Evolutionary conservation across 2,888 invertebrate species (phyloP).

Genomic region (Limnephilus lunatus): DNA sequence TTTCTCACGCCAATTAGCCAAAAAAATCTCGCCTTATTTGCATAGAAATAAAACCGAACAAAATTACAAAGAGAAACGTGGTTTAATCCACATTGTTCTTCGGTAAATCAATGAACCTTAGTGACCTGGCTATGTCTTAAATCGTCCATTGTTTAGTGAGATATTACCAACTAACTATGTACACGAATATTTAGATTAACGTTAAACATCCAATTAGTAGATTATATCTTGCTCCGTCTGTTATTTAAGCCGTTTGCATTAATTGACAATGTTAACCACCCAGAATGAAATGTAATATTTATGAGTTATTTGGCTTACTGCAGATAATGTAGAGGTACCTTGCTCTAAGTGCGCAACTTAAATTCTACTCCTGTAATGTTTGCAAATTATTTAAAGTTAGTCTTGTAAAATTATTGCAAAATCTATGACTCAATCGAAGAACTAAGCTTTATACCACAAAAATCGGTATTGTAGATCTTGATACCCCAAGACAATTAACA

Average conservation of each 20-base stretch:
- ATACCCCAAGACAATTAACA: too few relatives aligned
- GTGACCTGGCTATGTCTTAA: neutral
- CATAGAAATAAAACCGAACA: neutral
- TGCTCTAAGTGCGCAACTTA: too few relatives aligned
- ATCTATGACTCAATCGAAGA: too few relatives aligned
- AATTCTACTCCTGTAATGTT: too few relatives aligned
- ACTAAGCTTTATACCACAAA: too few relatives aligned
- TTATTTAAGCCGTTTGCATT: neutral
- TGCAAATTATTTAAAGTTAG: too few relatives aligned
- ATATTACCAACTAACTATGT: neutral
- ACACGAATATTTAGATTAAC: neutral
- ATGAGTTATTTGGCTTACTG: neutral
- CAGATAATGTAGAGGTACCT: neutral
- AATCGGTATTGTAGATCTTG: too few relatives aligned
- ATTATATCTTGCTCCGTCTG: neutral
- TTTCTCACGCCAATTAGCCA: neutral
- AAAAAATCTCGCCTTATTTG: neutral
- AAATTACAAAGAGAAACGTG: neutral
- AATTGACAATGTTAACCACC: neutral
- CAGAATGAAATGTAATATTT: neutral
- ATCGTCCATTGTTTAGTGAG: neutral
- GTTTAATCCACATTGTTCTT: constrained; percentile 17
- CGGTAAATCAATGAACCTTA: constrained; percentile 1
- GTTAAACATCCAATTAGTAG: neutral
- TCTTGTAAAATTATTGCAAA: too few relatives aligned